Percentiles rank a stretch among this genome's conserved stretches.
Evolutionary conservation across 2,113 vertebrate genomes (phyloP).

Genomic region (Antennarius striatus): DNA sequence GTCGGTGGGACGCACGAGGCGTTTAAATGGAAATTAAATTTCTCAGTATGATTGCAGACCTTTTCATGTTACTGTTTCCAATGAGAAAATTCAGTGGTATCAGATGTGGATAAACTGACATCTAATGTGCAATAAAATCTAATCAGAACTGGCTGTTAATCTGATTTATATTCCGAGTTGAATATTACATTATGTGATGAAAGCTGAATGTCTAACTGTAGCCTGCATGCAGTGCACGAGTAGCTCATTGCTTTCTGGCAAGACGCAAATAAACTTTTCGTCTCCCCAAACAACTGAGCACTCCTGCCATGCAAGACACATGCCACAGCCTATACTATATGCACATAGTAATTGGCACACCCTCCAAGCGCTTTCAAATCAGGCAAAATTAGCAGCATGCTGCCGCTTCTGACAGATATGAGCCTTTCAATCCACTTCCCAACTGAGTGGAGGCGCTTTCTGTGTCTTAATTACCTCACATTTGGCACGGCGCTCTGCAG

Average conservation of each 20-base stretch:
- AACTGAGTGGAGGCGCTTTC: conserved; percentile 59
- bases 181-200: background rate
- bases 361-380: conserved; percentile 50
- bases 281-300: background rate
- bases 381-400: conserved; percentile 58
- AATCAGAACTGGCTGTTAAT: background rate
- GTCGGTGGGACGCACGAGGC: background rate
- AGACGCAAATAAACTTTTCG: background rate
- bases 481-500: conserved; percentile 61
- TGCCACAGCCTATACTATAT: conserved; percentile 32
- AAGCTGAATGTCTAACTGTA: background rate
- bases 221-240: background rate
- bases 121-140: conserved; percentile 1
- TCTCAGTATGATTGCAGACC: background rate
- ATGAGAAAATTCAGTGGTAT: background rate
- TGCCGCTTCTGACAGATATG: conserved; percentile 59
- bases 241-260: background rate
- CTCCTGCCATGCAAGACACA: conserved; percentile 13
- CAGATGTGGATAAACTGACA: background rate
- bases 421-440: conserved; percentile 58
- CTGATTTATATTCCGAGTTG: background rate
- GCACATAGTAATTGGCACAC: conserved; percentile 43
- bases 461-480: conserved; percentile 75
- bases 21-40: background rate
- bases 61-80: background rate